phyloP scores from a whole-genome alignment of 2,113 vertebrate species.

The Psettodes erumei region DNA sequence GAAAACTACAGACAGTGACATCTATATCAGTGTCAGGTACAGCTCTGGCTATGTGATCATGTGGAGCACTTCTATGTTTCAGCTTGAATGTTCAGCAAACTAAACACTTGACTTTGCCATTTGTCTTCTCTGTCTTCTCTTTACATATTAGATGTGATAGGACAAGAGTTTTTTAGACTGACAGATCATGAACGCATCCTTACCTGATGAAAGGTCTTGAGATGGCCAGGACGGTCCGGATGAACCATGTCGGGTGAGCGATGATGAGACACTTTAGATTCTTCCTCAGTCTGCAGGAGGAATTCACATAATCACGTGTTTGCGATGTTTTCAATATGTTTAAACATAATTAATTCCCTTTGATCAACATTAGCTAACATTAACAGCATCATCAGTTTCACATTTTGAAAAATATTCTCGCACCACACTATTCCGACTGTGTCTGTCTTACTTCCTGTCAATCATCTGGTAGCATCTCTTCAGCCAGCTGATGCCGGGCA shows the following conservation, averaged over 20 bases:
- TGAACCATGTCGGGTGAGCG: conserved; percentile 95
- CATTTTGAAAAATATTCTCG: neutral
- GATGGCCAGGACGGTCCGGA: conserved; percentile 92
- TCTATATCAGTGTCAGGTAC: neutral
- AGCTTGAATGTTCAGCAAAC: neutral
- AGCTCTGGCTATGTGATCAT: neutral
- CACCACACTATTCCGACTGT: neutral
- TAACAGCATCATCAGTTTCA: neutral
- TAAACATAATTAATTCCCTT: neutral
- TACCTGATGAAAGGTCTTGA: conserved; percentile 97
- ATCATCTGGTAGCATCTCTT: conserved; percentile 99
- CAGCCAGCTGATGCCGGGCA: conserved; percentile 96
- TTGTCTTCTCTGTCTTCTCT: neutral
- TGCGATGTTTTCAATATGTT: neutral
- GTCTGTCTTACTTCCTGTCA: conserved; percentile 88
- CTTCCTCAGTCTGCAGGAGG: conserved; percentile 87
- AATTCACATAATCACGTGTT: conserved; percentile 46
- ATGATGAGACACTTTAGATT: conserved; percentile 96
- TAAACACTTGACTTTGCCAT: neutral
- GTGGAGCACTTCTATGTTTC: neutral
- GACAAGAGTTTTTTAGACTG: neutral
- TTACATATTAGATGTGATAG: neutral
- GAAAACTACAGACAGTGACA: neutral
- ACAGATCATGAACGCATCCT: neutral
- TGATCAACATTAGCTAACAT: neutral